Evolutionary conservation across 2,113 vertebrate species (phyloP).

Genomic region (Zootoca vivipara): DNA sequence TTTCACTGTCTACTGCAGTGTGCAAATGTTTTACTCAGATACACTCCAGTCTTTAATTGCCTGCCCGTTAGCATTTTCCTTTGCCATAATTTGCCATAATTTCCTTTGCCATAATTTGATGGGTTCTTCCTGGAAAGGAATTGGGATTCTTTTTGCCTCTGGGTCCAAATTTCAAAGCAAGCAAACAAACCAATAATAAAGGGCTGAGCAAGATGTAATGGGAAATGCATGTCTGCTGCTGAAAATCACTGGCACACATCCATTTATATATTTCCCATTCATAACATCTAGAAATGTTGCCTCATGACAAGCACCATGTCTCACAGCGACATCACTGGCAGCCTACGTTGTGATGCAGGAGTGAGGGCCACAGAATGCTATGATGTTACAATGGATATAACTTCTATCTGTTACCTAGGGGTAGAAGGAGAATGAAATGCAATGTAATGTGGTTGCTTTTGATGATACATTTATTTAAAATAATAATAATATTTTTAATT

Average conservation of each 20-base stretch:
- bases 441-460: not conserved
- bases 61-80: not conserved
- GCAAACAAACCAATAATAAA: not conserved
- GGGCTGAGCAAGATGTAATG: not conserved
- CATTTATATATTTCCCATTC: not conserved
- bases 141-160: not conserved
- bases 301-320: not conserved
- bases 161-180: not conserved
- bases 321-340: not conserved
- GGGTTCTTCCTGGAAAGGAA: not conserved
- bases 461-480: not conserved
- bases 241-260: not conserved
- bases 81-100: not conserved
- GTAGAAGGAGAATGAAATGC: not conserved
- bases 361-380: not conserved
- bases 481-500: too few species aligned
- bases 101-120: not conserved
- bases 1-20: not conserved
- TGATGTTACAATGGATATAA: not conserved
- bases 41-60: not conserved
- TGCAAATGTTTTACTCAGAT: not conserved
- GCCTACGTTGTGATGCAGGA: not conserved
- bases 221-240: not conserved
- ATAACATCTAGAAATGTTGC: not conserved
- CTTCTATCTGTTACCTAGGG: not conserved